Percentiles rank a stretch among this genome's conserved stretches.
phyloP scores from a whole-genome alignment of 2,113 vertebrate species.

The Nothocercus julius region DNA sequence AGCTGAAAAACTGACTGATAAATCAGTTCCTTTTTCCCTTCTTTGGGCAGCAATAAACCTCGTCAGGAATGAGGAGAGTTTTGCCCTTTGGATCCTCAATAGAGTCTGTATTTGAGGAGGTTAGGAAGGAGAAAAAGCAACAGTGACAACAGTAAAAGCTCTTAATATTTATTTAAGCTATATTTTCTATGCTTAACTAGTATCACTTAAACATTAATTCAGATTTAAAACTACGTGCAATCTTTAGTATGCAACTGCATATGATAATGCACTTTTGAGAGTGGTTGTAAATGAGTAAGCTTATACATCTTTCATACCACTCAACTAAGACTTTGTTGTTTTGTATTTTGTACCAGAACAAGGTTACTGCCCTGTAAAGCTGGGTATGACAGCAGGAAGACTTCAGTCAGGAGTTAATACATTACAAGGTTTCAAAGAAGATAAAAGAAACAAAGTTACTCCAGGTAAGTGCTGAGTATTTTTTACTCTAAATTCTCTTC shows the following conservation, averaged over 20 bases:
- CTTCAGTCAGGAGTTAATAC: constrained; percentile 94
- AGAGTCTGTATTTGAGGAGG: not conserved
- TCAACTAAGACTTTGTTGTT: not conserved
- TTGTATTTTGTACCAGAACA: constrained; percentile 76
- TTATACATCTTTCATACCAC: not conserved
- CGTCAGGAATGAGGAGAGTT: not conserved
- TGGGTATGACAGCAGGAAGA: constrained; percentile 91
- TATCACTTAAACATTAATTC: not conserved
- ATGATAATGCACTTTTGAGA: not conserved
- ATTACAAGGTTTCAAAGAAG: constrained; percentile 95
- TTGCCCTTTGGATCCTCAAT: accelerated
- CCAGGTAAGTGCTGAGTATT: constrained; percentile 80
- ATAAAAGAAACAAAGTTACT: constrained; percentile 94
- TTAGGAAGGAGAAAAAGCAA: not conserved
- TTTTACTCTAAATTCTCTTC: not conserved
- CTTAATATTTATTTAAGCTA: not conserved
- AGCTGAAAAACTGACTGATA: not conserved
- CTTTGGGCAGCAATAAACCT: not conserved
- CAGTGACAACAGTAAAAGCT: not conserved
- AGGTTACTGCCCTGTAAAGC: constrained; percentile 89
- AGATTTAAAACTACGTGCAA: not conserved
- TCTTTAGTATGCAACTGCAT: not conserved
- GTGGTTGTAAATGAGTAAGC: not conserved
- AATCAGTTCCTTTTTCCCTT: no score
- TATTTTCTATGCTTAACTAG: not conserved